Evolutionary conservation across 2,888 invertebrate species (phyloP), one percentile per base, ranked within the genome.

Genomic region (Callyntrura sp.): DNA sequence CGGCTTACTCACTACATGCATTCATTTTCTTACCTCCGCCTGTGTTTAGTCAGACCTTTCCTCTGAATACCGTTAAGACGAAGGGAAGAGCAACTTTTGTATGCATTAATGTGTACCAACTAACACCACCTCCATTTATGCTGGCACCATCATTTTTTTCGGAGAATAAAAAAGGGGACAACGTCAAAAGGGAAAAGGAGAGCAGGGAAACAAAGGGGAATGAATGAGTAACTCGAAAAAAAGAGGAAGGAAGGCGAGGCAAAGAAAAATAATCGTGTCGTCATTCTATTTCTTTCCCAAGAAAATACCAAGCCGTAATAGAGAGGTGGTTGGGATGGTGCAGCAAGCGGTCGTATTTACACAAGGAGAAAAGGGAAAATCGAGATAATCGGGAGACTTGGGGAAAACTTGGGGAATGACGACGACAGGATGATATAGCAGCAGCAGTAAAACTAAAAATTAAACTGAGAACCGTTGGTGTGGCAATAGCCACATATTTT

Each of bases 191-290:
- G 23, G 62, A 51, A 51, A 35, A 35, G 35, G 35, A 60, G 20
- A n/a, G n/a, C 68, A 68, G 68, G 28, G 35, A 68, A 35, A 35
- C 35, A 35, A 35, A 35, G 35, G 6, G 6, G 6, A 35, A 35
- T 35, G 68, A 68, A 68, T 68, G 68, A 68, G 28, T 68, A 68
- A 68, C 68, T 35, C 12, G 51, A n/a, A 51, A 3, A 12, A 51
- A 28, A n/a, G n/a, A 35, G 62, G 62, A 62, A 62, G 14, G 25
- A 62, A 62, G 62, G 62, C 23, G 23, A 14, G 23, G 23, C 23
- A 23, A 14, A 23, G 23, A 25, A 62, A 62, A 25, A 17, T 20
- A 62, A 14, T 25, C 25, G 1, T 25, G 23, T 23, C 35, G 35
- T 23, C 35, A 6, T 35, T 35, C 6, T 35, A 23, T 62, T 62